Percentiles rank a stretch among this genome's conserved stretches.
Evolutionary conservation across 2,113 vertebrate genomes (phyloP).

Genomic region (Melanocharis versteri): DNA sequence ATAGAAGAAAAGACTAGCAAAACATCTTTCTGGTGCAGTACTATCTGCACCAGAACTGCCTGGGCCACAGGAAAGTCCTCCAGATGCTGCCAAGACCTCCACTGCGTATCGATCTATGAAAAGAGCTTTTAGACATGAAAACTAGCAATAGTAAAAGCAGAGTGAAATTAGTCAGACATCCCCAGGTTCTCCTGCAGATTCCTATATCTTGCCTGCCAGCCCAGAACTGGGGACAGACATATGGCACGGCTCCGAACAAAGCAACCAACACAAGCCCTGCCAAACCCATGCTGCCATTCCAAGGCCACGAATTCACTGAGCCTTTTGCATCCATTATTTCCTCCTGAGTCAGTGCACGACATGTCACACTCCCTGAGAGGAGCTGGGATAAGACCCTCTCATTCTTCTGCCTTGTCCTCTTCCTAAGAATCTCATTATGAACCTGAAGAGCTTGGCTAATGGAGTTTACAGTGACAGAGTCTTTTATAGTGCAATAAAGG

Average conservation of each 20-base stretch:
- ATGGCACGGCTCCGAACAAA: background rate
- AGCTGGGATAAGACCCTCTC: background rate
- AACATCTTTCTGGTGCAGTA: background rate
- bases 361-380: background rate
- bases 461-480: slow-evolving; percentile 68
- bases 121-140: background rate
- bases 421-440: slow-evolving; percentile 46
- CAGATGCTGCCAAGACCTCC: background rate
- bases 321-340: background rate
- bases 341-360: background rate
- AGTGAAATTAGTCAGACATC: background rate
- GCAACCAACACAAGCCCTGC: background rate
- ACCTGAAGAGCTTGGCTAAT: slow-evolving; percentile 58
- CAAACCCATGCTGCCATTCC: background rate
- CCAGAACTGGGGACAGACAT: background rate
- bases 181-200: background rate
- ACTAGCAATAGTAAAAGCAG: background rate
- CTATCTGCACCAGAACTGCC: background rate
- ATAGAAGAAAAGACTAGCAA: background rate
- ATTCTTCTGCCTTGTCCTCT: background rate
- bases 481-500: slow-evolving; percentile 71
- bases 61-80: background rate
- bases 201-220: background rate
- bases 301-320: background rate
- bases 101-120: background rate